A percentile compares a stretch with the other conserved stretches of the same genome.
Evolutionary conservation across 2,113 vertebrate genomes (phyloP).

Genomic region (Illadopsis cleaveri): DNA sequence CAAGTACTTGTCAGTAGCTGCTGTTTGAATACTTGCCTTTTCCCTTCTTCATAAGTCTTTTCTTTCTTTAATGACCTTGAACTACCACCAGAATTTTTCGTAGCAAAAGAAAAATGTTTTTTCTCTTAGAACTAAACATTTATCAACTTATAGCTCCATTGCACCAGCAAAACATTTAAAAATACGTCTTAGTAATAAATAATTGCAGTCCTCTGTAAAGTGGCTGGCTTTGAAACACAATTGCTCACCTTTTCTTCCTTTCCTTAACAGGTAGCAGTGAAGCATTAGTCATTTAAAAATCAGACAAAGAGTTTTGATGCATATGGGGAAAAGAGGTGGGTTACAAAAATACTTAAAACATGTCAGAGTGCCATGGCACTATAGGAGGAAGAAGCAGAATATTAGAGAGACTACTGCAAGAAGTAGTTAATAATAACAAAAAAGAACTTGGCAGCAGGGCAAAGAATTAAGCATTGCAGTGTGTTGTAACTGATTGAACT

Average conservation of each 20-base stretch:
- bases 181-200: constrained; percentile 26
- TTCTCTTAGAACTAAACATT: not conserved
- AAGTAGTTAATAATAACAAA: not conserved
- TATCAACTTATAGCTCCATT: not conserved
- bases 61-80: not conserved
- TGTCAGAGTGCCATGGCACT: not conserved
- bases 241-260: constrained; percentile 5
- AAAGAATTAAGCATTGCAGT: not conserved
- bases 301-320: constrained; percentile 1
- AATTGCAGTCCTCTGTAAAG: constrained; percentile 5
- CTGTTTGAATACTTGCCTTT: not conserved
- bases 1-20: not conserved
- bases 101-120: not conserved
- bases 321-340: not conserved
- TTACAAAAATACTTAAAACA: not conserved
- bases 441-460: not conserved
- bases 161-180: not conserved
- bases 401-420: not conserved
- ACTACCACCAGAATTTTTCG: not conserved
- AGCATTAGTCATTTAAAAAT: constrained; percentile 17
- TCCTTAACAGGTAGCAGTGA: constrained; percentile 34
- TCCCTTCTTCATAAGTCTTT: not conserved
- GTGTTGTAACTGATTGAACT: not conserved
- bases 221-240: constrained; percentile 17
- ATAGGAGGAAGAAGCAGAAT: not conserved